A percentile compares a stretch with the other conserved stretches of the same genome.
Evolutionary conservation across 2,797 vertebrate species (phyloP).

Genomic region (Eremophila alpestris): DNA sequence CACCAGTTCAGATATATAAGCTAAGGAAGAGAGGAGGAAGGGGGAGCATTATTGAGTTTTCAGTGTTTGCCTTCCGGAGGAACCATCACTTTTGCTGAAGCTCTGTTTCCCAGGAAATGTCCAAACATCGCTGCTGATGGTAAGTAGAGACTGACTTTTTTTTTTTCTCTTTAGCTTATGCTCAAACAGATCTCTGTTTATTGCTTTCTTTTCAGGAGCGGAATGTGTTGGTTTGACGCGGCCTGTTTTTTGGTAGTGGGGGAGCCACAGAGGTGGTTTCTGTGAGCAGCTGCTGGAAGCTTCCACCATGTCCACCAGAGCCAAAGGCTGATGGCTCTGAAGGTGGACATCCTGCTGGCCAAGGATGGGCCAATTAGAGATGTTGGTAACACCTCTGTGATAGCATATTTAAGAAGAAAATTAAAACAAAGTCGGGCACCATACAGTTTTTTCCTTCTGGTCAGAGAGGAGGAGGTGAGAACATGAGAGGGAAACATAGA

Average conservation of each 20-base stretch:
- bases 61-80: rapidly evolving
- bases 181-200: background rate
- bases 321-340: background rate
- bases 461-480: background rate
- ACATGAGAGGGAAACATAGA: no score
- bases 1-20: background rate
- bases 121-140: background rate
- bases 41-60: background rate
- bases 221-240: background rate
- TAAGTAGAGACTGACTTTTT: background rate
- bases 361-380: background rate
- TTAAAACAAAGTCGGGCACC: background rate
- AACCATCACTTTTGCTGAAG: rapidly evolving
- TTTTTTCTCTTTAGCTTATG: background rate
- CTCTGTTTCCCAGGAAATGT: background rate
- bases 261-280: background rate
- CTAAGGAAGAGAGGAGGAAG: background rate
- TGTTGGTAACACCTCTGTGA: background rate
- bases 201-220: background rate
- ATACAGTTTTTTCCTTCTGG: background rate
- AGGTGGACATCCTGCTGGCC: background rate
- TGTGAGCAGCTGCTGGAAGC: background rate
- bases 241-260: background rate
- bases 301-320: background rate
- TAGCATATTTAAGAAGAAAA: background rate